Evolutionary conservation across 1,140 invertebrate genomes (phyloP).

Genomic region (Lasaia peninsularis): DNA sequence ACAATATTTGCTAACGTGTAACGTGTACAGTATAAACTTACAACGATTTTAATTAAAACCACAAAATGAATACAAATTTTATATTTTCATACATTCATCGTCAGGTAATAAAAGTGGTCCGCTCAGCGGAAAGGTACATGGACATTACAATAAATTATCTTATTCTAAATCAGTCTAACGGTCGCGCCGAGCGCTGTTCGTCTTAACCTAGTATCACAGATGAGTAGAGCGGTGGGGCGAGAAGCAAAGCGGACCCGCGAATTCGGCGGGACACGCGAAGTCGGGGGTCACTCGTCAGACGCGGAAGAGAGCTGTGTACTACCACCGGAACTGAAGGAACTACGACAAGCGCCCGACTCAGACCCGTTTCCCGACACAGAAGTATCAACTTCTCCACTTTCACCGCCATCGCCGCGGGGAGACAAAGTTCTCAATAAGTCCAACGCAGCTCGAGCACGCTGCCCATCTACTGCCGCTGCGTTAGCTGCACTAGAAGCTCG

Average conservation of each 20-base stretch:
- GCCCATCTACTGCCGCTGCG: conserved; percentile 49
- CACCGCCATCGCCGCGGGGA: conserved; percentile 48
- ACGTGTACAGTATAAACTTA: too few species aligned
- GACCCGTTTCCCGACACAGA: conserved; percentile 52
- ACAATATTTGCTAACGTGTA: too few species aligned
- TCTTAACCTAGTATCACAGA: conserved; percentile 75
- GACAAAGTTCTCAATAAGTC: conserved; percentile 61
- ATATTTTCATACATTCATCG: conserved; percentile 54
- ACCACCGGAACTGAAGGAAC: conserved; percentile 68
- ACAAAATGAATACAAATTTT: conserved; percentile 49
- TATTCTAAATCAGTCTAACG: conserved; percentile 74
- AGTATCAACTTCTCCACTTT: conserved; percentile 76
- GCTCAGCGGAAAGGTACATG: conserved; percentile 74
- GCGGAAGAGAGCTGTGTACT: conserved; percentile 68
- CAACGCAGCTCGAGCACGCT: conserved; percentile 62
- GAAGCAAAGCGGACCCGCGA: conserved; percentile 49
- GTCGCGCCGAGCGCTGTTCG: conserved; percentile 64
- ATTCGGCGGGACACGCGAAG: conserved; percentile 31
- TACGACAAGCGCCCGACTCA: conserved; percentile 47
- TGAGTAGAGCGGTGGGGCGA: conserved; percentile 71
- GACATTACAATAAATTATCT: conserved; percentile 72
- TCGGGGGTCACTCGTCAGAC: conserved; percentile 65
- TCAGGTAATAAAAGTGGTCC: conserved; percentile 68
- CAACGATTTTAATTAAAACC: conserved; percentile 42
- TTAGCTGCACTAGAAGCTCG: conserved; percentile 43